A percentile compares a stretch with the other conserved stretches of the same genome.
Evolutionary conservation across 2,888 invertebrate genomes (phyloP).

Genomic region (Xanthia icteritia): DNA sequence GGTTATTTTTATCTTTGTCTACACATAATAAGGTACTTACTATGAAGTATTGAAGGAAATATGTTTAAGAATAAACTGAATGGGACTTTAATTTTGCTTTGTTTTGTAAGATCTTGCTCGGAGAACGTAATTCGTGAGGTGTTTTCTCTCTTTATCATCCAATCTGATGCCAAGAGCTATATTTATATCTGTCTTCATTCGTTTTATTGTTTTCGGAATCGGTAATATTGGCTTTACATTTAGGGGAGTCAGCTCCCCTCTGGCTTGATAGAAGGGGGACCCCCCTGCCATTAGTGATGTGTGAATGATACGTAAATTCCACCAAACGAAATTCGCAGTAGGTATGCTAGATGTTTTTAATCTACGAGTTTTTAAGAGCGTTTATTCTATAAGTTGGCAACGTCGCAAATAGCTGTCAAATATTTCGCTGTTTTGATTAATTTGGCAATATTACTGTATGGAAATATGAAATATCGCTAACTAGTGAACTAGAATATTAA

Average conservation of each 20-base stretch:
- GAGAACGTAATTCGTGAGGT: constrained; percentile 5
- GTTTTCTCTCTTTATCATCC: constrained; percentile 28
- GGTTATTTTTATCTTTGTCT: constrained; percentile 34
- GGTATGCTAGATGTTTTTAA: neutral
- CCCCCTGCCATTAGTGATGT: constrained; percentile 25
- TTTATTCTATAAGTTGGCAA: no score
- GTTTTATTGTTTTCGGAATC: constrained; percentile 34
- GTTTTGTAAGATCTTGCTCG: constrained; percentile 4
- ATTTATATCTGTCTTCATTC: constrained; percentile 35
- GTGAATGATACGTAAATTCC: constrained; percentile 24
- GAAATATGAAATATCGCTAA: no score
- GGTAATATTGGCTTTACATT: constrained; percentile 32
- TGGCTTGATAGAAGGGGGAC: constrained; percentile 33
- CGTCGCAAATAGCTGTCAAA: no score
- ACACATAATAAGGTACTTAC: constrained; percentile 32
- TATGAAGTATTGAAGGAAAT: neutral
- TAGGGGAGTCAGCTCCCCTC: constrained; percentile 46
- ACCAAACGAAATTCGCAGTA: neutral
- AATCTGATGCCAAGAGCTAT: constrained; percentile 35
- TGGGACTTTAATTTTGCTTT: constrained; percentile 21
- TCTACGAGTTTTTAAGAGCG: constrained; percentile 8
- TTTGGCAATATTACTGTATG: no score
- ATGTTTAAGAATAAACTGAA: constrained; percentile 17
- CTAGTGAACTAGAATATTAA: no score
- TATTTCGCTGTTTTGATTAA: no score